These are phyloP conservation scores for Stenotaenia linearis DNA, from an alignment of 2,888 invertebrate species.

Conservation along the genomic window DNA sequence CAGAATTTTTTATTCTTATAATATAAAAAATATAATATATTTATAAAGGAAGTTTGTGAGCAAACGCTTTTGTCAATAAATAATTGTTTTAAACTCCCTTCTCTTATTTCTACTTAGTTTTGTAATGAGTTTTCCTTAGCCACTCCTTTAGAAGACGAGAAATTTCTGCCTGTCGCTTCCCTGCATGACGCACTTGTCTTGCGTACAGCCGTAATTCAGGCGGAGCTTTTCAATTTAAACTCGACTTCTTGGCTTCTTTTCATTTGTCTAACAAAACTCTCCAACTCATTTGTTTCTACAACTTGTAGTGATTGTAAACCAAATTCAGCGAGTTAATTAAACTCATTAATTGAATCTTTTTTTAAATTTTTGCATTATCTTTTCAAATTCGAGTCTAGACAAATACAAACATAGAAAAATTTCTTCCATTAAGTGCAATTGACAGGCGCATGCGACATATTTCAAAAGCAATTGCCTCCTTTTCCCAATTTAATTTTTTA, in stretches of 20 bases:
- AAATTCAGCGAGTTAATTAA: constrained; percentile 19
- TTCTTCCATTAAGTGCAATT: neutral
- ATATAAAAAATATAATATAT: no score
- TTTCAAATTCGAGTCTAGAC: constrained; percentile 6
- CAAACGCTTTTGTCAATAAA: neutral
- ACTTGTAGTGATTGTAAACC: constrained; percentile 20
- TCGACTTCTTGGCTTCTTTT: constrained; percentile 2
- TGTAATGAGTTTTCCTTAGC: neutral
- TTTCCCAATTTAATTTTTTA: constrained; percentile 22
- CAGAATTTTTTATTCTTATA: neutral
- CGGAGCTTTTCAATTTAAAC: constrained; percentile 23
- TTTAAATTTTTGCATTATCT: neutral
- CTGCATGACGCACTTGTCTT: constrained; percentile 19
- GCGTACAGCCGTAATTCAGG: constrained; percentile 21
- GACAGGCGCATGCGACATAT: neutral
- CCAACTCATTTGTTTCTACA: constrained; percentile 20
- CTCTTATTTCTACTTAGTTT: neutral
- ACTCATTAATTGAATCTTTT: constrained; percentile 18
- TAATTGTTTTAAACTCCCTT: neutral
- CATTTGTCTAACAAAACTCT: neutral
- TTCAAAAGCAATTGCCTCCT: constrained; percentile 22
- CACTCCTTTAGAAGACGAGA: neutral
- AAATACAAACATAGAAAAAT: neutral
- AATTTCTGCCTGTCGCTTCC: neutral
- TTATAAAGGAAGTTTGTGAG: no score